Evolutionary conservation across 2,888 invertebrate genomes (phyloP).

Genomic region (Zaprionus obscuricornis): DNA sequence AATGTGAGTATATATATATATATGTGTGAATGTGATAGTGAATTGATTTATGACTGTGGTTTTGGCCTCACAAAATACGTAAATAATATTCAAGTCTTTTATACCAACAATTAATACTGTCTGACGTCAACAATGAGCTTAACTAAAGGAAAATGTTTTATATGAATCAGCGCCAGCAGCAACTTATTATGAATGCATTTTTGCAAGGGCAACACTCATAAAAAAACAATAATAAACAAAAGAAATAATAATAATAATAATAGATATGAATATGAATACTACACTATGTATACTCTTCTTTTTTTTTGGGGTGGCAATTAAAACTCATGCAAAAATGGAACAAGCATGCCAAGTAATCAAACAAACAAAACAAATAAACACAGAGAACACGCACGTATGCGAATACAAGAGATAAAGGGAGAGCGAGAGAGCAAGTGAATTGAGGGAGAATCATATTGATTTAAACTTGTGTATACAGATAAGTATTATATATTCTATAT

Average conservation of each 20-base stretch:
- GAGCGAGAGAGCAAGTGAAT: no score
- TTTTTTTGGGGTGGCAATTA: background rate
- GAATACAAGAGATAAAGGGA: background rate
- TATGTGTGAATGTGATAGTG: constrained; percentile 11
- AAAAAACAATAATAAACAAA: no score
- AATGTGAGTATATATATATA: constrained; percentile 7
- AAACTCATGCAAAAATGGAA: constrained; percentile 34
- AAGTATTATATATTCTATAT: constrained; percentile 2
- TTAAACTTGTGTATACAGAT: constrained; percentile 24
- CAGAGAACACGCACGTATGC: no score
- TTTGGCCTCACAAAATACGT: background rate
- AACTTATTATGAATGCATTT: no score
- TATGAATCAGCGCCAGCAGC: no score
- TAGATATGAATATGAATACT: background rate
- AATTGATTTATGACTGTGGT: constrained; percentile 44
- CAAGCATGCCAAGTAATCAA: constrained; percentile 49
- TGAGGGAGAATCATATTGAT: constrained; percentile 10
- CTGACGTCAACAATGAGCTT: constrained; percentile 40
- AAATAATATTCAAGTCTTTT: constrained; percentile 6
- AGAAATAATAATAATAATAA: no score
- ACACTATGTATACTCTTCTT: background rate
- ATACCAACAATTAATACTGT: no score
- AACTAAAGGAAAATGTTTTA: no score
- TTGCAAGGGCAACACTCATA: no score
- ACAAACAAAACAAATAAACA: constrained; percentile 24